Base-by-base conservation (phyloP, 2,888 invertebrate species). In the Taphrorychus bicolor region DNA sequence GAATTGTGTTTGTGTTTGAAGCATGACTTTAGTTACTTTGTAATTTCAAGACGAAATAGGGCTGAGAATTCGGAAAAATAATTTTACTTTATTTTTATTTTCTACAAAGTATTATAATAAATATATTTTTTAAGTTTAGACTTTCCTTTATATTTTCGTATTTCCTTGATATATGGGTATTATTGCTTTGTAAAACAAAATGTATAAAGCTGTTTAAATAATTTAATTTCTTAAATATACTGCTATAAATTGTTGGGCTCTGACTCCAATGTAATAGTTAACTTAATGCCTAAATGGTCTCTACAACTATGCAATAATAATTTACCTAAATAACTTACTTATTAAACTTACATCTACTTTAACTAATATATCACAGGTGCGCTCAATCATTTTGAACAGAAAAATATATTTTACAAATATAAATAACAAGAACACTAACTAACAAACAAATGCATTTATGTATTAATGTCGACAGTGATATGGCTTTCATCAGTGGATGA, bases 281-380 rank as follows among this genome's bases (percentile, higher is more conserved):
- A n/a, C n/a, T n/a, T n/a, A n/a, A n/a, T n/a, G n/a, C n/a, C n/a
- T n/a, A n/a, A n/a, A n/a, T n/a, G n/a, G n/a, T n/a, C n/a, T n/a
- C n/a, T n/a, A n/a, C n/a, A n/a, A n/a, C n/a, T n/a, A n/a, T n/a
- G n/a, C n/a, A n/a, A n/a, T n/a, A n/a, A 11, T 32, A 32, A 9
- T 11, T 11, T 32, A 32, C 32, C 32, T 32, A 32, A 32, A 11
- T 3, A 3, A 32, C 32, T 11, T 32, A 32, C 5, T 32, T 16
- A 45, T 45, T 14, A 32, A 51, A 51, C 51, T 45, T 51, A 51
- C 18, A 51, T 16, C 17, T 51, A 51, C 7, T 45, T n/a, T 49
- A 59, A 60, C 19, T 19, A 24, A 22, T 51, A 61, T 60, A 60
- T 60, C 60, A 60, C 60, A 60, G 60, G 52, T 60, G 52, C 49